Evolutionary conservation across 2,888 invertebrate species (phyloP).

Genomic region (Eudemis profundana): DNA sequence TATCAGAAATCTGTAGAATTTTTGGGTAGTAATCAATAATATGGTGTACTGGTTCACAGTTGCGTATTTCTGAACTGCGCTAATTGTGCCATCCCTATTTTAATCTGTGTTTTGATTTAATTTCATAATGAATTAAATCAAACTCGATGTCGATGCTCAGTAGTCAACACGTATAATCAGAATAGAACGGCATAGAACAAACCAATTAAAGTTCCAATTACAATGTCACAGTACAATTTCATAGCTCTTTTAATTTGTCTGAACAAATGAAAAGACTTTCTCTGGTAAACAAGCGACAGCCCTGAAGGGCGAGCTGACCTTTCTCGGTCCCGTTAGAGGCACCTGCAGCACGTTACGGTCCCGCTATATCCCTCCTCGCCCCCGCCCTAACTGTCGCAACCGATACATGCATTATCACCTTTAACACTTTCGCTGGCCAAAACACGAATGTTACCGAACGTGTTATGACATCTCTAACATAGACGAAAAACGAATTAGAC

Average conservation of each 20-base stretch:
- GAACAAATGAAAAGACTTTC: not conserved
- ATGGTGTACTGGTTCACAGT: too few species aligned
- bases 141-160: not conserved
- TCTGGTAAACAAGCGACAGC: not conserved
- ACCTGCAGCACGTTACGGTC: constrained; percentile 69
- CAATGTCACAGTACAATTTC: not conserved
- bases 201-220: not conserved
- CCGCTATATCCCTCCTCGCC: constrained; percentile 60
- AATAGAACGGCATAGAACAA: not conserved
- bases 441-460: not conserved
- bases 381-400: constrained; percentile 38
- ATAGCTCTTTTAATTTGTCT: not conserved
- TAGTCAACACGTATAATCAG: not conserved
- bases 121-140: not conserved
- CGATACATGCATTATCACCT: constrained; percentile 33
- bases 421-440: constrained; percentile 24
- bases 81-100: too few species aligned
- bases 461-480: not conserved
- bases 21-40: too few species aligned
- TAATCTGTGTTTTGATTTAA: too few species aligned
- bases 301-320: constrained; percentile 62
- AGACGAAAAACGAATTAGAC: not conserved
- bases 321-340: constrained; percentile 71
- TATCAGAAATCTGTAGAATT: too few species aligned
- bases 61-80: too few species aligned